A percentile compares a stretch with the other conserved stretches of the same genome.
Evolutionary conservation across 2,888 invertebrate species (phyloP).

Genomic region (Amblyjoppa fuscipennis): DNA sequence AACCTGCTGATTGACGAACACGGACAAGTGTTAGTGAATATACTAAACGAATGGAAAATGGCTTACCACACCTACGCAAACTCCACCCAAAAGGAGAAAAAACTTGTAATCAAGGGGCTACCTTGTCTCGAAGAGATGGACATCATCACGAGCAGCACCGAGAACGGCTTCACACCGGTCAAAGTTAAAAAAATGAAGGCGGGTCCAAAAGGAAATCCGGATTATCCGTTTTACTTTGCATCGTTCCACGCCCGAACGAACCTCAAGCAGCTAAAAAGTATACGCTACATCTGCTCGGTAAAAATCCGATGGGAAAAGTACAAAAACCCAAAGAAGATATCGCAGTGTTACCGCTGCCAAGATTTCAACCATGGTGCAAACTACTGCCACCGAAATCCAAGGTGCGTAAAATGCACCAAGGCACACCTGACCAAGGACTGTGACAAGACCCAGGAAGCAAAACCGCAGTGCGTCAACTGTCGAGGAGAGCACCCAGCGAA

Average conservation of each 20-base stretch:
- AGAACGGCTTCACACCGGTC: slow-evolving; percentile 2
- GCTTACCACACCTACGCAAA: neutral
- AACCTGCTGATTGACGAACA: neutral
- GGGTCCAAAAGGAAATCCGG: neutral
- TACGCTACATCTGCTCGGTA: slow-evolving; percentile 32
- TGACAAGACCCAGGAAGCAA: neutral
- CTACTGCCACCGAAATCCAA: slow-evolving; percentile 24
- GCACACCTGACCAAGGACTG: slow-evolving; percentile 20
- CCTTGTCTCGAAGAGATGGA: neutral
- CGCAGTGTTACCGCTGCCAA: slow-evolving; percentile 66
- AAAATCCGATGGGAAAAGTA: slow-evolving; percentile 63
- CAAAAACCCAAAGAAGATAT: slow-evolving; percentile 47
- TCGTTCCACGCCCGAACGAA: slow-evolving; percentile 8
- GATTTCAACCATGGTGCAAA: slow-evolving; percentile 46
- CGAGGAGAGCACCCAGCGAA: slow-evolving; percentile 24
- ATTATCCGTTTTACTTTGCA: slow-evolving; percentile 13
- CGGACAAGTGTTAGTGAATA: neutral
- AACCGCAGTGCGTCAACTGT: slow-evolving; percentile 24
- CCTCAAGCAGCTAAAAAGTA: neutral
- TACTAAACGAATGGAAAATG: neutral
- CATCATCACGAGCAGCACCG: neutral
- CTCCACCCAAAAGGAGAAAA: neutral
- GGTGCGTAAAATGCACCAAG: slow-evolving; percentile 21
- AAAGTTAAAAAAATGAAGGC: slow-evolving; percentile 37
- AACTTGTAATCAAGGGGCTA: slow-evolving; percentile 16